Evolutionary conservation across 2,113 vertebrate genomes (phyloP).

Genomic region (Phainopepla nitens): DNA sequence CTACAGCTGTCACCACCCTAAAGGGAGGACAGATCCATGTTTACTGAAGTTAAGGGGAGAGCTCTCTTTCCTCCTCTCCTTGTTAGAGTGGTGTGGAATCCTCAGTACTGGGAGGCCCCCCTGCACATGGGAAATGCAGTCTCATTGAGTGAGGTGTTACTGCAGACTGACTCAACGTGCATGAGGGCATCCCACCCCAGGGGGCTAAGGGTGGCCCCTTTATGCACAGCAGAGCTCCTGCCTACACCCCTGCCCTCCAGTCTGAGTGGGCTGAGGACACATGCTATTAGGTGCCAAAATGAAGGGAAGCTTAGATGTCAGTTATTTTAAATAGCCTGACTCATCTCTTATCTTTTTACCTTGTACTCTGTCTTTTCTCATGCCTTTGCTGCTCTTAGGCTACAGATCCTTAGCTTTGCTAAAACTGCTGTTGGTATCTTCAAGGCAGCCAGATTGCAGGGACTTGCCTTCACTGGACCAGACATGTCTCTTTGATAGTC

Average conservation of each 20-base stretch:
- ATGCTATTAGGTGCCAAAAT: background rate
- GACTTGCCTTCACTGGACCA: conserved; percentile 37
- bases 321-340: conserved; percentile 41
- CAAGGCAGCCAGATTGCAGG: background rate
- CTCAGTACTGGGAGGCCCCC: background rate
- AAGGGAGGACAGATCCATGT: background rate
- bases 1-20: background rate
- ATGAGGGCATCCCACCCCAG: rapidly evolving
- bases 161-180: background rate
- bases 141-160: rapidly evolving
- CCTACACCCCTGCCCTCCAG: background rate
- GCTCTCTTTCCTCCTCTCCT: background rate
- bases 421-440: conserved; percentile 25
- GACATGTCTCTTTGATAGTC: conserved; percentile 13
- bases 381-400: background rate
- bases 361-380: background rate
- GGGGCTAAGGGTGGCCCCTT: background rate
- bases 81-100: background rate
- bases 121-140: background rate
- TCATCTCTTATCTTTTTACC: conserved; percentile 30
- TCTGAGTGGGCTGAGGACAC: background rate
- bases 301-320: background rate
- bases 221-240: background rate
- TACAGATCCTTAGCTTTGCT: conserved; percentile 32
- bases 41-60: background rate